Conservation (phyloP, 2,113 vertebrate genomes). For the Bufo bufo region DNA sequence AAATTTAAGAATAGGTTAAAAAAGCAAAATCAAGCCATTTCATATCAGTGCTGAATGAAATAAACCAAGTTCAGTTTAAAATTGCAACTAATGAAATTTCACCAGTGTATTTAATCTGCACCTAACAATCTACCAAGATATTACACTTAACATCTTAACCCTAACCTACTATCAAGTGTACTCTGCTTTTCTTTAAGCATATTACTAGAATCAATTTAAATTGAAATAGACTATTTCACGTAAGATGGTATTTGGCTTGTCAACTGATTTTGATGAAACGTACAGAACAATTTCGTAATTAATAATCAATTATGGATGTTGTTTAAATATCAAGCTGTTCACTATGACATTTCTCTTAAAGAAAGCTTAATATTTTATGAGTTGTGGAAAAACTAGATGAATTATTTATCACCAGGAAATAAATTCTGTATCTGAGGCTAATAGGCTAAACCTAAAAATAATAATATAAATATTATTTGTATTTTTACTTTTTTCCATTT, state of each 20-base stretch:
- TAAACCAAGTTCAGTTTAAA: too few species aligned
- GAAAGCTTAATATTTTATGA: conserved; percentile 37
- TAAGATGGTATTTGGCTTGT: not conserved
- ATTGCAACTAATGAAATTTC: too few species aligned
- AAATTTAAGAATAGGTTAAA: too few species aligned
- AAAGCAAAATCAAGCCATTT: too few species aligned
- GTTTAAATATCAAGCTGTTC: conserved; percentile 33
- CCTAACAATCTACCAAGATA: not conserved
- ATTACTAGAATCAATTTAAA: not conserved
- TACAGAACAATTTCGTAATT: not conserved
- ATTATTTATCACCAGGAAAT: not conserved
- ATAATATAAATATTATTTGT: not conserved
- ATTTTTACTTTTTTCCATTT: not conserved
- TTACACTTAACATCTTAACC: not conserved
- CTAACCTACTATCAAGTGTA: not conserved
- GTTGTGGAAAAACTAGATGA: conserved; percentile 9
- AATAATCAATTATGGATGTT: conserved; percentile 36
- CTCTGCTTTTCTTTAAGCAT: not conserved
- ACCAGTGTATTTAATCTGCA: too few species aligned
- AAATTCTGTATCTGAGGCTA: not conserved
- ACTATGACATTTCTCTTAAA: conserved; percentile 23
- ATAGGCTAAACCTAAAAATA: not conserved
- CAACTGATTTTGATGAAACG: not conserved
- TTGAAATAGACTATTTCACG: not conserved
- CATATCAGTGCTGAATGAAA: too few species aligned